phyloP scores from a whole-genome alignment of 2,888 invertebrate genomes.

The Lasioglossum marginatum region DNA sequence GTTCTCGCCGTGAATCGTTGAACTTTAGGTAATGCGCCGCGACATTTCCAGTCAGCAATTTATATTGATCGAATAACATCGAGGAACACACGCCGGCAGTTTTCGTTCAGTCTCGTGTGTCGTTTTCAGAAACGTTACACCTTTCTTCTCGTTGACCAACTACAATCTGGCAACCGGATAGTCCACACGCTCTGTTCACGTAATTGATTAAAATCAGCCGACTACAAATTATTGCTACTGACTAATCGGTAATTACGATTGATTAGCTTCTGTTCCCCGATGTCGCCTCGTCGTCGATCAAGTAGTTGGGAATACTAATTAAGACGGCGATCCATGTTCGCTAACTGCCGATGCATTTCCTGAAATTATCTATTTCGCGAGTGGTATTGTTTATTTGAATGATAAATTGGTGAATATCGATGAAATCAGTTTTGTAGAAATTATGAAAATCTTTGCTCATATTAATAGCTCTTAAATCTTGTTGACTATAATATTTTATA shows the following conservation, averaged over 20 bases:
- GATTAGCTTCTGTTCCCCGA: neutral
- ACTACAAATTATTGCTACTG: neutral
- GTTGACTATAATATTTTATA: neutral
- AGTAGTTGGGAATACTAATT: neutral
- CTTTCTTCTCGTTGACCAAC: neutral
- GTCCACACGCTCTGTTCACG: neutral
- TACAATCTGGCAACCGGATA: neutral
- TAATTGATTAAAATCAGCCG: neutral
- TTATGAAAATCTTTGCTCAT: neutral
- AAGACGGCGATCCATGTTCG: neutral
- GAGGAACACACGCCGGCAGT: neutral
- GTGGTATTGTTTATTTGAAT: no score
- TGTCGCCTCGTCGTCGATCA: neutral
- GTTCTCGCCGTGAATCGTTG: slow-evolving; percentile 37
- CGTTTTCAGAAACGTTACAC: neutral
- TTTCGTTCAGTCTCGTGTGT: slow-evolving; percentile 20
- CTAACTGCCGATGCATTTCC: neutral
- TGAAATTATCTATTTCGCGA: no score
- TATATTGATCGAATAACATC: slow-evolving; percentile 41
- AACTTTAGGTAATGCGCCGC: slow-evolving; percentile 45
- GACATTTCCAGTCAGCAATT: slow-evolving; percentile 49
- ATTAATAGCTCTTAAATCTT: neutral
- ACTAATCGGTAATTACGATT: neutral
- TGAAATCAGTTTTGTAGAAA: neutral
- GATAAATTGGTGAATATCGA: neutral